Evolutionary conservation across 1,140 invertebrate species (phyloP).

Genomic region (Brachionus rotundiformis): DNA sequence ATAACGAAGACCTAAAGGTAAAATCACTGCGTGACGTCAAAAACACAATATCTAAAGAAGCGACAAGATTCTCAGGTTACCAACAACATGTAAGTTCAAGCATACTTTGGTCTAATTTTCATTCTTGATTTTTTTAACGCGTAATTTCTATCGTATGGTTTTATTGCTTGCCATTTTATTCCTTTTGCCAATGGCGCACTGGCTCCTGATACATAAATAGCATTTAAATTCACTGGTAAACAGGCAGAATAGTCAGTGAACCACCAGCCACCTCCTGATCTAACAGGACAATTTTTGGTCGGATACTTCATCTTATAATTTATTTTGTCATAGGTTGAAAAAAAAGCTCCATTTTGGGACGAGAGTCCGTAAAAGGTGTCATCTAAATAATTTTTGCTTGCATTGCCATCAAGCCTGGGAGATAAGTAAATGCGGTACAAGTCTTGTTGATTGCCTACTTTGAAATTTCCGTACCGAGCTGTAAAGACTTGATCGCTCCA

Average conservation of each 20-base stretch:
- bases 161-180: conserved; percentile 46
- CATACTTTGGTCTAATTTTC: conserved; percentile 27
- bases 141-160: conserved; percentile 42
- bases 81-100: conserved; percentile 58
- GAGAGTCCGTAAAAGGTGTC: conserved; percentile 20
- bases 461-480: conserved; percentile 23
- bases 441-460: background rate
- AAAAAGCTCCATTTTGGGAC: conserved; percentile 43
- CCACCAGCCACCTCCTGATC: conserved; percentile 51
- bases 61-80: conserved; percentile 57
- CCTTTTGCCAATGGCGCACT: conserved; percentile 40
- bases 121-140: conserved; percentile 46
- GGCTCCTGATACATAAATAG: conserved; percentile 36
- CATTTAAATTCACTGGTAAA: conserved; percentile 50
- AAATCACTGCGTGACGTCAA: conserved; percentile 57
- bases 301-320: background rate
- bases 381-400: conserved; percentile 23
- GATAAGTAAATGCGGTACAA: background rate
- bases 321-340: conserved; percentile 47
- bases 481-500: conserved; percentile 41
- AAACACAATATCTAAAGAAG: conserved; percentile 57
- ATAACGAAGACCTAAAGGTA: conserved; percentile 53
- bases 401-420: background rate
- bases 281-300: background rate
- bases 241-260: conserved; percentile 23